Evolutionary conservation across 2,888 invertebrate genomes (phyloP), one percentile per base, ranked within the genome.

Genomic region (Oithona nana): DNA sequence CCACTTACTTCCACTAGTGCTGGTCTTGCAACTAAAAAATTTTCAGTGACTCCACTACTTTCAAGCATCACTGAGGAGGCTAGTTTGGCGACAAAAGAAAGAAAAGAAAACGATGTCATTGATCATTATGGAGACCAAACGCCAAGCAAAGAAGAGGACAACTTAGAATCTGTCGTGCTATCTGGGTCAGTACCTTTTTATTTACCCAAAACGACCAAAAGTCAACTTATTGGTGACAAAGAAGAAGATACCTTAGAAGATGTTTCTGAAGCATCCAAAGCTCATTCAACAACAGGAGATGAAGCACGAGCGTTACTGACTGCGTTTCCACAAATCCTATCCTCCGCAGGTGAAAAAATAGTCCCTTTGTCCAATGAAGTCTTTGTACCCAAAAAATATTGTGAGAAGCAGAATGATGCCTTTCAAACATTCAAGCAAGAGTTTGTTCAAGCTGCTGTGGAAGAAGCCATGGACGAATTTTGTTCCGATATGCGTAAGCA

Each of bases 391-490:
- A n/a, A n/a, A n/a, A n/a, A n/a, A n/a, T n/a, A 20, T 16, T 24
- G 24, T 52, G 2, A 24, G 54, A 1, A 52, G 28, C 13, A 13
- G 24, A 20, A n/a, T 52, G 16, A 13, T 52, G 24, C 16, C 13
- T 52, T 26, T 22, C 20, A 26, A 2, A 31, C 31, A 31, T 59
- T 59, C 29, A 48, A 59, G 3, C 59, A 50, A 6, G 50, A 39
- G 24, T 59, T 48, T 49, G 20, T 59, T 6, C 49, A 28, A 39
- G 26, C 22, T 26, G 24, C 24, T 49, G 59, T 59, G 22, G 49
- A 59, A 26, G 48, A 48, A 20, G 28, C 59, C 1, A 50, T 59
- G 48, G 48, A 59, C 8, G 59, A 59, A 48, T 59, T 49, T 50
- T 59, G 48, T 28, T 28, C 48, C 6, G 59, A 59, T 4, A 39